Evolutionary conservation across 1,140 invertebrate genomes (phyloP), one percentile per base, ranked within the genome.

Genomic region (Lordiphosa mommai): DNA sequence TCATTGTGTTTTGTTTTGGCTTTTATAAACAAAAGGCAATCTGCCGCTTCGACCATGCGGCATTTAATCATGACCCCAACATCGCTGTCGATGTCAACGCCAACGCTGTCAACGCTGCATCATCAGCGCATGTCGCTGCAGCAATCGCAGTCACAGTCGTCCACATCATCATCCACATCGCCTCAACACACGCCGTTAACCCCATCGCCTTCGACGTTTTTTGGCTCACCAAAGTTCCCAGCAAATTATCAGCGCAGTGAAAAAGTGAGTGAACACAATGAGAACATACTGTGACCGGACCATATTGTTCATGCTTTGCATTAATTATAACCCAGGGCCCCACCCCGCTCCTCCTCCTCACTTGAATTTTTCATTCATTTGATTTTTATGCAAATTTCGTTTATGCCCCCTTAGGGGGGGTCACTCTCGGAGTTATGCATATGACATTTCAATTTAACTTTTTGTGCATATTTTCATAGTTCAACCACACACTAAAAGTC

Each of bases 241-340:
- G 68, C 85, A 23, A 88, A 87, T 70, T 88, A 88, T 69, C 69
- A 82, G 60, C 79, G 86, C 70, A 88, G 76, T 72, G 86, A 88
- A 72, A 88, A 88, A 87, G 86, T 88, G 82, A 88, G 86, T 87
- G 55, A 47, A 48, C 27, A 57, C 43, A 61, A 29, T 36, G 23
- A 1, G 52, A 10, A 29, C 33, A 50, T n/a, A 46, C 14, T 17
- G 17, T 9, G 23, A 41, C n/a, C 7, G 23, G 17, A 55, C 34
- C 36, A 68, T 60, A 68, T 68, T 60, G 55, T 68, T 52, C 36
- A 59, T 67, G 52, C 69, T 74, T 64, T 69, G 41, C 59, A 64
- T 74, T 74, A 61, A 74, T 74, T 68, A 74, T 60, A 34, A 41
- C 23, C 16, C 16, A 1, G 1, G 16, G 23, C 23, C 23, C 23